Percentiles rank a stretch among this genome's conserved stretches.
These are phyloP conservation scores for Gallinago paraguaiae DNA, from an alignment of 2,113 vertebrate species.

Conservation along the genomic window DNA sequence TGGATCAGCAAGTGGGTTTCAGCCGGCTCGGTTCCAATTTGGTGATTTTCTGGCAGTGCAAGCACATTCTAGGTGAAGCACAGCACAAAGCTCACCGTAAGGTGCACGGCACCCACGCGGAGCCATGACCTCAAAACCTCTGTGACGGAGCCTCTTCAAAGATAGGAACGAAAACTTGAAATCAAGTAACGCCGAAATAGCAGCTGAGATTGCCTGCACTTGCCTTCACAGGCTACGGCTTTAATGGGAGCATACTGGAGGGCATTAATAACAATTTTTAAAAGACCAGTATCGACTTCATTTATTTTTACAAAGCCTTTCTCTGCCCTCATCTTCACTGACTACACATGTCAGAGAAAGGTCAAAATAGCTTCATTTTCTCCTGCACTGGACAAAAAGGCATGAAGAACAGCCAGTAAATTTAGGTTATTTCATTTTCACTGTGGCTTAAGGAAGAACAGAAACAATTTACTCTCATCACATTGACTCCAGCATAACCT, in stretches of 20 bases:
- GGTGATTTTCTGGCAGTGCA: not conserved
- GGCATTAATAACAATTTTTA: not conserved
- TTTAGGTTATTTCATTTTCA: not conserved
- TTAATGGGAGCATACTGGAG: not conserved
- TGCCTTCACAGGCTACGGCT: not conserved
- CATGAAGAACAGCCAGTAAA: not conserved
- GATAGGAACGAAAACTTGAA: not conserved
- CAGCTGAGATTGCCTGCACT: not conserved
- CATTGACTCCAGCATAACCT: not conserved
- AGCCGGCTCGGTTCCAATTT: not conserved
- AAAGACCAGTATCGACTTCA: not conserved
- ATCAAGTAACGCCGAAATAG: fast-evolving
- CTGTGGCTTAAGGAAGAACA: not conserved
- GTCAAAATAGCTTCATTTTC: slow-evolving; percentile 43
- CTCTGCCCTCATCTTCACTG: not conserved
- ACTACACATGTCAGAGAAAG: not conserved
- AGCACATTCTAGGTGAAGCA: not conserved
- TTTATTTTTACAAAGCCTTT: not conserved
- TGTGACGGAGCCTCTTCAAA: not conserved
- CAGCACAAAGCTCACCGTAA: not conserved
- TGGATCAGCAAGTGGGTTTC: not conserved
- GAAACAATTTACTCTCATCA: not conserved
- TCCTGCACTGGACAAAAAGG: not conserved
- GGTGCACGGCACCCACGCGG: fast-evolving
- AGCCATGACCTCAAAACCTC: not conserved